Percentiles rank a stretch among this genome's conserved stretches.
These are phyloP conservation scores for Magallana ariakensis DNA, from an alignment of 1,140 invertebrate genomes.

Conservation along the genomic window DNA sequence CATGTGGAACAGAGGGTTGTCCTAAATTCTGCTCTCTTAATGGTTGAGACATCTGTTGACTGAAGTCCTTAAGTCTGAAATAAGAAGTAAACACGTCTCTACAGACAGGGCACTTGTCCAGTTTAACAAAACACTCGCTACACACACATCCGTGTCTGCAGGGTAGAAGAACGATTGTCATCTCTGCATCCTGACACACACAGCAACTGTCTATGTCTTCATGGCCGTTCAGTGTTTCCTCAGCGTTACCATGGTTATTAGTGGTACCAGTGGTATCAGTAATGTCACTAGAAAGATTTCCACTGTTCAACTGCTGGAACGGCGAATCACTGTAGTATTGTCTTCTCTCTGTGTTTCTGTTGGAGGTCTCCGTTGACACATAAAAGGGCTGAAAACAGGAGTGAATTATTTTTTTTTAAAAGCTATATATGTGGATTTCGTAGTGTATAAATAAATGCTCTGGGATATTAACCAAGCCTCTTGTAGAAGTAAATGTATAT, in stretches of 20 bases:
- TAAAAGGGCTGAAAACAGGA: background rate
- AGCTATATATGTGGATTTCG: no score
- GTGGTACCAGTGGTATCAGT: no score
- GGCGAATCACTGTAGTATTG: background rate
- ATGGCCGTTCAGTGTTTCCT: background rate
- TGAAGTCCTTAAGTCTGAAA: constrained; percentile 79
- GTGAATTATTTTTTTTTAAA: no score
- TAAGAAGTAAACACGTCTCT: constrained; percentile 88
- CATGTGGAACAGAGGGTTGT: background rate
- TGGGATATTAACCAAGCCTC: no score
- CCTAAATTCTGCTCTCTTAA: background rate
- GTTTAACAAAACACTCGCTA: constrained; percentile 79
- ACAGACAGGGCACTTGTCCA: constrained; percentile 87
- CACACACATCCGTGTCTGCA: constrained; percentile 91
- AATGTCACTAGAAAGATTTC: no score
- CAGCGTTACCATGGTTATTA: no score
- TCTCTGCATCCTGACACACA: constrained; percentile 87
- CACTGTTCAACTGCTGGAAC: background rate
- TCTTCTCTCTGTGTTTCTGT: background rate
- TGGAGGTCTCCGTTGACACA: background rate
- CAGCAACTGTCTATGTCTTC: constrained; percentile 82
- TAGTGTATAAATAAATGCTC: no score
- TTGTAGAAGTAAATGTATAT: no score
- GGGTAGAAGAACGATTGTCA: constrained; percentile 88
- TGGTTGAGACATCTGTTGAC: background rate